phyloP scores from a whole-genome alignment of 2,797 vertebrate species.

The Macropus fuliginosus region DNA sequence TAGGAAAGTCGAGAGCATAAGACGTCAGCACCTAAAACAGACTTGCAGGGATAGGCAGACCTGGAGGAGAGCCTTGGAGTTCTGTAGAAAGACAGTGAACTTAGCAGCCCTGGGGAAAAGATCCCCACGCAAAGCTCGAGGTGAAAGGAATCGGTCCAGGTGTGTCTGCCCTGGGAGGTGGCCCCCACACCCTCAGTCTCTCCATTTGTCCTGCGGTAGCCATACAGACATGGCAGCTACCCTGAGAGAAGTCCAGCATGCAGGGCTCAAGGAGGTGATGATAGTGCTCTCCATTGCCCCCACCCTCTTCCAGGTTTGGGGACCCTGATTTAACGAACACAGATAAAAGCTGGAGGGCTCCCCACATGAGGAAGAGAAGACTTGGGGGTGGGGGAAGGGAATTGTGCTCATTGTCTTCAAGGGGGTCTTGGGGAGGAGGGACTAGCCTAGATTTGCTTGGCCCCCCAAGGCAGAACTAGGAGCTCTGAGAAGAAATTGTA shows the following conservation, averaged over 20 bases:
- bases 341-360: neutral
- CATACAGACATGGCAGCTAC: neutral
- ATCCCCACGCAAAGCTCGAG: slow-evolving; percentile 11
- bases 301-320: neutral
- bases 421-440: neutral
- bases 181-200: neutral
- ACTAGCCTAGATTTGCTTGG: neutral
- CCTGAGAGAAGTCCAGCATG: neutral
- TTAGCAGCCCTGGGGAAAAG: slow-evolving; percentile 8
- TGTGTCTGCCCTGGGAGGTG: slow-evolving; percentile 1
- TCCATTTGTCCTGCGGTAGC: neutral
- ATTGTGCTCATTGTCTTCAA: neutral
- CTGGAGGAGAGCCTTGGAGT: neutral
- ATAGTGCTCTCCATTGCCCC: neutral
- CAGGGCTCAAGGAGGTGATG: neutral
- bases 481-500: neutral
- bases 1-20: slow-evolving; percentile 41
- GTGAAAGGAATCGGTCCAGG: neutral
- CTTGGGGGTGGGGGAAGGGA: neutral
- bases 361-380: neutral
- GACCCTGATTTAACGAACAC: neutral
- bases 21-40: neutral
- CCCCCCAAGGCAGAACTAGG: neutral
- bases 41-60: neutral
- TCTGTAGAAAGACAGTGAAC: slow-evolving; percentile 16